Evolutionary conservation across 2,888 invertebrate species (phyloP).

Genomic region (Andrena camellia): DNA sequence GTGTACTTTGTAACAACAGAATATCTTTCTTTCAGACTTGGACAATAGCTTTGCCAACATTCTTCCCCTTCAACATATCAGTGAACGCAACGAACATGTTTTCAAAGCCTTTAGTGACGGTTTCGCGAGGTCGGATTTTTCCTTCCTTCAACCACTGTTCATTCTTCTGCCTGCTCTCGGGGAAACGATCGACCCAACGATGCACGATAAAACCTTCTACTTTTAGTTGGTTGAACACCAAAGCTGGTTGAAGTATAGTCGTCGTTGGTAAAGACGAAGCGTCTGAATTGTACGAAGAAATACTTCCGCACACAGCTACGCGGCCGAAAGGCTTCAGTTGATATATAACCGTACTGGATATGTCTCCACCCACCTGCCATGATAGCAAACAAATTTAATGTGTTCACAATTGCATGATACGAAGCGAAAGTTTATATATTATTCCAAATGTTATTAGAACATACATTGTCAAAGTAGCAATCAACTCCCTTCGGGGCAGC

Average conservation of each 20-base stretch:
- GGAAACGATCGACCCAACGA: slow-evolving; percentile 87
- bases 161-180: slow-evolving; percentile 89
- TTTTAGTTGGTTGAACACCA: slow-evolving; percentile 87
- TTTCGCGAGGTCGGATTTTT: slow-evolving; percentile 90
- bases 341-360: slow-evolving; percentile 87
- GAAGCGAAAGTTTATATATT: not conserved
- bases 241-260: slow-evolving; percentile 86
- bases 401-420: not conserved
- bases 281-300: slow-evolving; percentile 88
- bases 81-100: slow-evolving; percentile 90
- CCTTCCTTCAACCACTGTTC: slow-evolving; percentile 89
- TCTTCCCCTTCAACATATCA: slow-evolving; percentile 88
- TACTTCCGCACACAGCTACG: slow-evolving; percentile 89
- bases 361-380: slow-evolving; percentile 89
- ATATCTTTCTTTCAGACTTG: slow-evolving; percentile 85
- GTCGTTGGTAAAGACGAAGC: slow-evolving; percentile 85
- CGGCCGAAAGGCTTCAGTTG: slow-evolving; percentile 89
- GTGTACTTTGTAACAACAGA: not conserved
- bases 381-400: slow-evolving; percentile 4
- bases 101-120: slow-evolving; percentile 90
- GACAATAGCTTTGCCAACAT: slow-evolving; percentile 90
- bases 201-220: slow-evolving; percentile 88
- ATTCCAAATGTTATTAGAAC: slow-evolving; percentile 69
- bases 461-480: slow-evolving; percentile 92
- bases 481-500: slow-evolving; percentile 90